Conservation (phyloP, 1,140 invertebrate genomes). For the Schlechtendalia chinensis region DNA sequence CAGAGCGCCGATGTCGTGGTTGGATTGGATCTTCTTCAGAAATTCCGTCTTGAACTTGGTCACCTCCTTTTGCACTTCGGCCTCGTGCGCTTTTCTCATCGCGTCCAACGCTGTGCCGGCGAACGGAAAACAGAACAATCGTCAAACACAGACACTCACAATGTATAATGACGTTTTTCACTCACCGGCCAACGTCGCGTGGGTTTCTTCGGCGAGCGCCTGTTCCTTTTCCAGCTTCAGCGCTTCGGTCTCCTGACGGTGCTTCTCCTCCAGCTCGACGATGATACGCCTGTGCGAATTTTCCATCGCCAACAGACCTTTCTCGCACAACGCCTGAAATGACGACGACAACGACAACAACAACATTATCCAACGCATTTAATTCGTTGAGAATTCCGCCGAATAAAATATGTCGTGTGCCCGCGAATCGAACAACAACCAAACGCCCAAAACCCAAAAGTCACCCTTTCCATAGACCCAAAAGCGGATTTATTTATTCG, state of each 20-base stretch:
- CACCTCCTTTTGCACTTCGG: conserved; percentile 83
- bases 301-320: conserved; percentile 82
- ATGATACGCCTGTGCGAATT: conserved; percentile 82
- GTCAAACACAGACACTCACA: no score
- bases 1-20: conserved; percentile 61
- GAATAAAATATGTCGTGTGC: no score
- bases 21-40: conserved; percentile 67
- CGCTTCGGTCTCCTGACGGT: conserved; percentile 71
- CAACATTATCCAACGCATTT: no score
- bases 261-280: conserved; percentile 80
- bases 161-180: no score
- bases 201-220: conserved; percentile 83
- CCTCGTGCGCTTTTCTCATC: conserved; percentile 89
- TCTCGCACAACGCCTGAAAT: conserved; percentile 73
- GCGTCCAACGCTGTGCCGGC: conserved; percentile 76
- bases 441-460: no score
- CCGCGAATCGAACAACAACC: no score
- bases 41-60: conserved; percentile 84
- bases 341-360: not conserved
- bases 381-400: no score
- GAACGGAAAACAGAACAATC: not conserved
- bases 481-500: no score
- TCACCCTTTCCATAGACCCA: no score
- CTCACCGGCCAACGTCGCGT: conserved; percentile 61
- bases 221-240: conserved; percentile 81